Base-by-base conservation (phyloP, 2,888 invertebrate species). In the Tricholauxania praeusta region DNA sequence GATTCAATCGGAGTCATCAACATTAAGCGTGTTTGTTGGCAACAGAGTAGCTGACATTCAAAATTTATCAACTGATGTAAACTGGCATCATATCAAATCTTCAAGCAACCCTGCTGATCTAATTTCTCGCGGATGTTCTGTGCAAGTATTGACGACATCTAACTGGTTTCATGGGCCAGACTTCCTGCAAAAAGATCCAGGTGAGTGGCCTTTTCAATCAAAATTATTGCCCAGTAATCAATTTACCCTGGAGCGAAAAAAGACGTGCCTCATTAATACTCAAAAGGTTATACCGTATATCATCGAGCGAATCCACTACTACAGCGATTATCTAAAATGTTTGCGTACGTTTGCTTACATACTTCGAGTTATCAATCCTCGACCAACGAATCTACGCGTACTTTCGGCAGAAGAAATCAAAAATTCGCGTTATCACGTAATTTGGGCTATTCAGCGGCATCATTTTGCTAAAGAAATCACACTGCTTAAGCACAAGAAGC, bases 1-100 rank as follows among this genome's bases (percentile, higher is more conserved):
- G 78, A 71, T 78, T 8, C 60, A 63, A 49, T 49, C 68, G 49
- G 76, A 77, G n/a, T 76, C 78, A 7, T 65, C 74, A 3, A 74
- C 75, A 15, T 48, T 76, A 3, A 74, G 73, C 4, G 74, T 69
- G 17, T 75, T 78, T 49, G 72, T 74, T 12, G 68, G 68, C 15
- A 78, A 78, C 28, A 67, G 74, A 10, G 63, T 77, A 6, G 69
- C 73, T 12, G 67, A 72, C n/a, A 72, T 72, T 12, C 63, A 67
- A 51, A 52, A 59, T 12, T 7, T 66, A 4, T 48, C 70, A n/a
- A 14, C 47, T n/a, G 47, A 14, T 12, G 14, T 15, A 19, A 49
- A 57, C 15, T 72, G 72, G 63, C 55, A 49, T 15, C 51, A 73
- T 47, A 52, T 69, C 1, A 57, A 57, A 14, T 39, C 59, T 5